Evolutionary conservation across 1,140 invertebrate species (phyloP).

Genomic region (Drosophila elegans): DNA sequence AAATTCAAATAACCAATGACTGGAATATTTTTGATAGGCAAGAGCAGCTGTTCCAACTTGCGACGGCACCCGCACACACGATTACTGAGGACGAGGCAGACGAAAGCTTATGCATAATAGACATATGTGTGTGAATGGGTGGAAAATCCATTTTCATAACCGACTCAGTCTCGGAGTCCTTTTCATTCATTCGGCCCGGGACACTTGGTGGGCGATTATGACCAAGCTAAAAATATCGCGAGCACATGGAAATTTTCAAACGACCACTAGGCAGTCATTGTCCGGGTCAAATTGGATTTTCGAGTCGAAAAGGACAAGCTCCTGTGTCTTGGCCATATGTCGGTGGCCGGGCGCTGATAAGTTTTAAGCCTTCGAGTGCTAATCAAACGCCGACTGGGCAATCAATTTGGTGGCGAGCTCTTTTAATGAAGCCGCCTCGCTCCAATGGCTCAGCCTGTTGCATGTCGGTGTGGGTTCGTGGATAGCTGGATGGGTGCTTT

Average conservation of each 20-base stretch:
- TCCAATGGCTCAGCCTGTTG: conserved; percentile 47
- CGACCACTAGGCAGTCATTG: conserved; percentile 54
- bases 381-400: conserved; percentile 67
- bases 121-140: conserved; percentile 58
- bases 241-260: conserved; percentile 66
- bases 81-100: conserved; percentile 10
- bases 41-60: conserved; percentile 71
- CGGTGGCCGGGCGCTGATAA: conserved; percentile 52
- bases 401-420: conserved; percentile 65
- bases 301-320: conserved; percentile 37
- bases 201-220: conserved; percentile 53
- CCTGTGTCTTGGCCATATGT: conserved; percentile 21
- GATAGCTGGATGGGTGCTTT: neutral
- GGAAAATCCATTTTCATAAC: conserved; percentile 75
- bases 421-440: conserved; percentile 62
- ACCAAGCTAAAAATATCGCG: conserved; percentile 73
- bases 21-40: conserved; percentile 63
- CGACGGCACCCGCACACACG: conserved; percentile 9
- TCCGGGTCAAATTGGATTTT: conserved; percentile 70
- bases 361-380: conserved; percentile 70
- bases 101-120: conserved; percentile 70
- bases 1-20: conserved; percentile 40
- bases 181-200: neutral
- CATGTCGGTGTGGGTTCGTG: neutral
- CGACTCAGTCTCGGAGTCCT: conserved; percentile 44